Base-by-base conservation (phyloP, 2,797 vertebrate genomes). In the Liparis tanakae region DNA sequence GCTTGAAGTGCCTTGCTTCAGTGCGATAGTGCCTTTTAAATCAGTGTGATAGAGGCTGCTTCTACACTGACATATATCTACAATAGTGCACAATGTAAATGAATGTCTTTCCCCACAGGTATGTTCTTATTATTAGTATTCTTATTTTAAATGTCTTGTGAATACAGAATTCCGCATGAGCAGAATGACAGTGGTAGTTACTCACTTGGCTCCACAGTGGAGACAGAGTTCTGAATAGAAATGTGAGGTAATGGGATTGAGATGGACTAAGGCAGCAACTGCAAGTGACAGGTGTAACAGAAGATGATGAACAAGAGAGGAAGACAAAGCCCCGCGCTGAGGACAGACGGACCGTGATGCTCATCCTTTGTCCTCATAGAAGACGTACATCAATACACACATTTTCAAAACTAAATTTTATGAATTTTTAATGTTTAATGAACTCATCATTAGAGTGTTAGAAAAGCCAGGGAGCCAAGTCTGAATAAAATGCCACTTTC, bases 201-300 rank as follows among this genome's bases (percentile, higher is more conserved):
- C 8, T 53, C 1, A 10, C 37, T n/a, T 30, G 7, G n/a, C 44
- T 36, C 25, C 46, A 60, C 22, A 25, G 55, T 18, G 39, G 55
- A 18, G 51, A 14, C 66, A 30, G 9, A 12, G 33, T 10, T 4
- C 17, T 44, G 25, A 10, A 44, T 34, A 44, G 5, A 73, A 25
- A 39, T 55, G 25, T 2, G 43, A 57, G 18, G 17, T 46, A 50
- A 41, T 51, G 18, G 36, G 59, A 74, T 7, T 58, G 56, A 55
- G 39, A 71, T 55, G 20, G 20, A 73, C 36, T 36, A 43, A 51
- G 20, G 46, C 15, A 15, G 54, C 41, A 30, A 73, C 36, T 53
- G 33, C 37, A 33, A 59, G 7, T 70, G 59, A 69, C 70, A 63
- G 59, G 18, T 43, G 37, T 4, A 51, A 33, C 15, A 41, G 33